phyloP scores from a whole-genome alignment of 1,140 invertebrate species.

The Arctopsyche grandis region DNA sequence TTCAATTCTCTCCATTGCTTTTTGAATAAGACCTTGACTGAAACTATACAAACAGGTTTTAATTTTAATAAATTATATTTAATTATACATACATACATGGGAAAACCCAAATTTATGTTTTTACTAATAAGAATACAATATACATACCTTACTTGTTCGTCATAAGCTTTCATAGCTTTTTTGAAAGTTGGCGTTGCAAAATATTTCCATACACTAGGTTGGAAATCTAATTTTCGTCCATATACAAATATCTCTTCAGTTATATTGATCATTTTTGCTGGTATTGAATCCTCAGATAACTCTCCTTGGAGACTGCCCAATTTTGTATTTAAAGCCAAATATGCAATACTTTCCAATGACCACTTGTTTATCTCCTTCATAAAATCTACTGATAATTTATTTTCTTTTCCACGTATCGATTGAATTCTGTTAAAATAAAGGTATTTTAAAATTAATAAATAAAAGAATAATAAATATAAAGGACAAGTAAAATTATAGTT shows the following conservation, averaged over 20 bases:
- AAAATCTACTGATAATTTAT: conserved; percentile 69
- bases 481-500: no score
- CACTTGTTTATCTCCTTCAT: conserved; percentile 74
- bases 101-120: no score
- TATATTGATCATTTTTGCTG: conserved; percentile 68
- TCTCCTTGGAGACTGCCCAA: conserved; percentile 70
- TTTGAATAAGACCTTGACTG: conserved; percentile 57
- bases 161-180: conserved; percentile 63
- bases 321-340: conserved; percentile 74
- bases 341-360: conserved; percentile 75
- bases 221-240: conserved; percentile 70
- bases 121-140: conserved; percentile 20
- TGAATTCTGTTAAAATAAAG: conserved; percentile 63
- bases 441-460: no score
- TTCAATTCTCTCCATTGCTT: conserved; percentile 58
- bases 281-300: conserved; percentile 66
- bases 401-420: conserved; percentile 64
- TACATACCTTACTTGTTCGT: conserved; percentile 64
- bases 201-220: conserved; percentile 72
- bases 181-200: conserved; percentile 68
- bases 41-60: no score
- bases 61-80: background rate
- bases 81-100: background rate
- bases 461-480: no score
- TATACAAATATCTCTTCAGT: conserved; percentile 71